Percentiles rank a stretch among this genome's conserved stretches.
Conservation (phyloP, 2,113 vertebrate species). For the Apteryx owenii region DNA sequence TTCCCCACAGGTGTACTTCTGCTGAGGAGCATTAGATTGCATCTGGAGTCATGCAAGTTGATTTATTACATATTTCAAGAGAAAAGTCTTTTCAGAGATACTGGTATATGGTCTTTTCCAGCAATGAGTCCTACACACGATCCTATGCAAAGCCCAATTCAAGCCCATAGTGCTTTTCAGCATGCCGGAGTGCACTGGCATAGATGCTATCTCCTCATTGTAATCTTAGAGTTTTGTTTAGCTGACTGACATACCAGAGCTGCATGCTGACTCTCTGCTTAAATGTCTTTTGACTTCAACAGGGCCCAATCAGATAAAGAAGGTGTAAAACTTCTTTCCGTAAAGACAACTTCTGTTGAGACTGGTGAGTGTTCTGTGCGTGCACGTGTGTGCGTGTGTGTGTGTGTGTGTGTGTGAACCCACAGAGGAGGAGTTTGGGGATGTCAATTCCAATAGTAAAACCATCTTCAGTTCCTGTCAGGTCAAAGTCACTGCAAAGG, state of each 20-base stretch:
- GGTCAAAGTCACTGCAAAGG: neutral
- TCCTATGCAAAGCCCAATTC: neutral
- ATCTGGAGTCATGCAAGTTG: neutral
- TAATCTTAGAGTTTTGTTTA: neutral
- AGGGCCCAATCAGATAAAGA: conserved; percentile 81
- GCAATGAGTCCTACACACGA: neutral
- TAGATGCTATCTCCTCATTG: neutral
- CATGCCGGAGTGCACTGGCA: neutral
- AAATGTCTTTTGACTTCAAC: conserved; percentile 27
- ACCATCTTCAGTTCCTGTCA: neutral
- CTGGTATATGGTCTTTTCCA: neutral
- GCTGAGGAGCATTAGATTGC: neutral
- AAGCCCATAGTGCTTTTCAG: neutral
- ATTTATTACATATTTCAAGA: neutral
- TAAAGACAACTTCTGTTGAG: conserved; percentile 80
- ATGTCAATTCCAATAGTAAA: neutral
- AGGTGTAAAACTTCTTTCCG: conserved; percentile 83
- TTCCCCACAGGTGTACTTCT: neutral
- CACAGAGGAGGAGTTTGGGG: neutral
- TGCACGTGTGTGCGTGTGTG: neutral
- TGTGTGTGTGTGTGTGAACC: neutral
- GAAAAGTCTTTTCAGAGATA: neutral
- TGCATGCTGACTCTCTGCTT: neutral
- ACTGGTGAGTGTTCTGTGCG: conserved; percentile 69
- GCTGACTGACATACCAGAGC: neutral